These are phyloP conservation scores for Psettodes erumei DNA, from an alignment of 2,113 vertebrate species.

Conservation along the genomic window DNA sequence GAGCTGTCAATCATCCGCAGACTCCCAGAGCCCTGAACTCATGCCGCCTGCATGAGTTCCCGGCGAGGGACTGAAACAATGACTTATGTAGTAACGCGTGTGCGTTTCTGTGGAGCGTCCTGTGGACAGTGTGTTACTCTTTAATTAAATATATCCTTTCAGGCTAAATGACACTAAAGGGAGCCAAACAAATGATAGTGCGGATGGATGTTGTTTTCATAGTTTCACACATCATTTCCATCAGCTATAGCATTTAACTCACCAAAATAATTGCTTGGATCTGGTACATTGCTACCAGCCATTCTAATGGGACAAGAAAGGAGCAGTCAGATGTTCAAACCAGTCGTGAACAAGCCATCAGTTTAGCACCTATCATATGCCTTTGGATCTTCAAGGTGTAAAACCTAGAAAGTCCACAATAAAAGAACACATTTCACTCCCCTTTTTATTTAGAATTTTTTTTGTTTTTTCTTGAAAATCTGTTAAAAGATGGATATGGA, in stretches of 20 bases:
- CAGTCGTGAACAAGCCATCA: not conserved
- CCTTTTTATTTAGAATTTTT: not conserved
- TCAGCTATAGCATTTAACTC: not conserved
- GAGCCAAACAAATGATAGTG: too few relatives aligned
- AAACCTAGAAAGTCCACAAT: not conserved
- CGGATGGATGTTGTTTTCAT: not conserved
- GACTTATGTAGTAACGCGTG: slow-evolving; percentile 65
- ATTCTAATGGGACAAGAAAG: not conserved
- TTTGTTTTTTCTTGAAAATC: not conserved
- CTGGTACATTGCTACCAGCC: not conserved
- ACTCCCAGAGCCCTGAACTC: slow-evolving; percentile 49
- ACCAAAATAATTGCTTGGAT: not conserved
- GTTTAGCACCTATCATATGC: too few relatives aligned
- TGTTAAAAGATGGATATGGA: not conserved
- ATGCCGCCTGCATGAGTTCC: slow-evolving; percentile 49
- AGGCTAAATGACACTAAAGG: slow-evolving; percentile 19
- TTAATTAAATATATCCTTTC: slow-evolving; percentile 63
- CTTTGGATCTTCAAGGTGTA: not conserved
- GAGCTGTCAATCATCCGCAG: slow-evolving; percentile 76
- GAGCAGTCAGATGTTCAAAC: not conserved
- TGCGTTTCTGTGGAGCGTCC: slow-evolving; percentile 40
- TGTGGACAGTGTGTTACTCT: slow-evolving; percentile 39
- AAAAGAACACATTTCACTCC: not conserved
- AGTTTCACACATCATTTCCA: not conserved
- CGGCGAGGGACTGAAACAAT: slow-evolving; percentile 62